Conservation (phyloP, 2,797 vertebrate species). For the Oreochromis mossambicus region DNA sequence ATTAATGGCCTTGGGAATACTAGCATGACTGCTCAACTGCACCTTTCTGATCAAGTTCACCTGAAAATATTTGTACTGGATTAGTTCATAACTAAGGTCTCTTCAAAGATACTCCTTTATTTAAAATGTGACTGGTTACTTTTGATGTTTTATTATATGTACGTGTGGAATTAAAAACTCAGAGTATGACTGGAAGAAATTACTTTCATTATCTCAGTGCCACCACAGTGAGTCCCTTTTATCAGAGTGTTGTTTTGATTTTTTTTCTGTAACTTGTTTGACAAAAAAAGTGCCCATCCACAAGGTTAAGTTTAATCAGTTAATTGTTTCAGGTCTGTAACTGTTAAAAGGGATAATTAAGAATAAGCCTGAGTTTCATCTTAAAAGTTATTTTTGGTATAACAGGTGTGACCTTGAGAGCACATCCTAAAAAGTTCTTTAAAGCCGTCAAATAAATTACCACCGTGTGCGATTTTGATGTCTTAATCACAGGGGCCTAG, state of each 20-base stretch:
- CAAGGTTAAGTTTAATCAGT: background rate
- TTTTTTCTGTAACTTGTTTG: background rate
- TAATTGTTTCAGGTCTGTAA: background rate
- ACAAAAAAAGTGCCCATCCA: background rate
- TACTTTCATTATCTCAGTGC: background rate
- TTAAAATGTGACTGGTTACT: background rate
- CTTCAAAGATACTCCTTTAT: background rate
- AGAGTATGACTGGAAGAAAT: background rate
- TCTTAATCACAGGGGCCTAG: background rate
- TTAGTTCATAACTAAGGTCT: background rate
- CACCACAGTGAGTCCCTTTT: background rate
- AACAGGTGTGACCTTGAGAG: background rate
- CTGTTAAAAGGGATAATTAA: background rate
- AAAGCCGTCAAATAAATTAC: background rate
- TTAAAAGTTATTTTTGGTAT: background rate
- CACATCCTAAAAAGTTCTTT: background rate
- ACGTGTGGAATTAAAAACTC: background rate
- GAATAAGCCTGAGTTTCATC: background rate
- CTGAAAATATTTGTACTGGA: background rate
- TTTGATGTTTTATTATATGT: background rate
- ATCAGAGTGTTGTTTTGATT: background rate
- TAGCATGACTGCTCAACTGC: background rate
- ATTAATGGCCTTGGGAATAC: background rate
- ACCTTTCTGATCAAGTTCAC: background rate
- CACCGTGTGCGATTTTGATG: background rate